phyloP scores from a whole-genome alignment of 2,113 vertebrate genomes.

The Chelonoidis abingdonii region DNA sequence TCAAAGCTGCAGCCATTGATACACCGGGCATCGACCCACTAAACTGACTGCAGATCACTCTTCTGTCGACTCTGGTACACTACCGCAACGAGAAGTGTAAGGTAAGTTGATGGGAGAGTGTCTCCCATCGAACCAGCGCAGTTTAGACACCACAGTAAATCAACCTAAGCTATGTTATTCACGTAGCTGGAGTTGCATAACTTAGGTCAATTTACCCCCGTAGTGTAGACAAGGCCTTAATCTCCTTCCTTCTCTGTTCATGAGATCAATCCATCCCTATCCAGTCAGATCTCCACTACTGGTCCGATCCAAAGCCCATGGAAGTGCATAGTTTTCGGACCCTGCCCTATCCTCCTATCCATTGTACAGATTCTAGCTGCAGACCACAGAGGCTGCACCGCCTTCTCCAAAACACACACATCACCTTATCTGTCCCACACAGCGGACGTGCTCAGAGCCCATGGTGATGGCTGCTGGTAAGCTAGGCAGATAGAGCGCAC shows the following conservation, averaged over 20 bases:
- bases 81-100: too few species aligned
- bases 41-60: too few species aligned
- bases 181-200: too few species aligned
- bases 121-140: too few species aligned
- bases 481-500: neutral
- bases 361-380: neutral
- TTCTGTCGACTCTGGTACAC: too few species aligned
- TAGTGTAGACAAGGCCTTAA: neutral
- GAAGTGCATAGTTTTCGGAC: neutral
- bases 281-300: neutral
- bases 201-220: too few species aligned
- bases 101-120: too few species aligned
- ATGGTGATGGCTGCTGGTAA: neutral
- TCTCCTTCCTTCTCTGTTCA: neutral
- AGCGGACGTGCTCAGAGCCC: neutral
- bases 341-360: neutral
- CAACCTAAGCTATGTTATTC: too few species aligned
- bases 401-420: neutral
- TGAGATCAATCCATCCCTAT: neutral
- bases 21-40: too few species aligned
- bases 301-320: neutral
- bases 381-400: neutral
- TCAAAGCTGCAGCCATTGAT: too few species aligned
- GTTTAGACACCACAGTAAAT: too few species aligned
- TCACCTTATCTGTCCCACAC: neutral